Evolutionary conservation across 2,113 vertebrate species (phyloP).

Genomic region (Sylvilagus bachmani): DNA sequence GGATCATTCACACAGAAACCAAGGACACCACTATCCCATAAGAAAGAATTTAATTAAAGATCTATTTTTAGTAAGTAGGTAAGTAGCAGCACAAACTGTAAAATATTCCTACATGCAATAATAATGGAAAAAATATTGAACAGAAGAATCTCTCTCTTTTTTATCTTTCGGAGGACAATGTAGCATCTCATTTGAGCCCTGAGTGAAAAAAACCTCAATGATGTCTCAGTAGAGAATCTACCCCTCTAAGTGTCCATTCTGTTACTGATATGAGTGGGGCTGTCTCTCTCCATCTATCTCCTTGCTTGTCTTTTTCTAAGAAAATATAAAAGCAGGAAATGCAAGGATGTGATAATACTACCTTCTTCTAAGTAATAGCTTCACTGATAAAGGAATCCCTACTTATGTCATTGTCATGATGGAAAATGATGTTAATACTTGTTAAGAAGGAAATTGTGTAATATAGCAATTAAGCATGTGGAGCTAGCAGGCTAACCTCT

Average conservation of each 20-base stretch:
- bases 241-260: not conserved
- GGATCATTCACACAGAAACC: conserved; percentile 61
- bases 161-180: conserved; percentile 45
- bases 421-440: not conserved
- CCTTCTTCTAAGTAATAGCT: not conserved
- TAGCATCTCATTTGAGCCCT: not conserved
- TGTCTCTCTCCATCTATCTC: not conserved
- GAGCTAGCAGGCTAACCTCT: not conserved
- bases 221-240: not conserved
- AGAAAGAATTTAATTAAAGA: conserved; percentile 75
- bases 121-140: conserved; percentile 45
- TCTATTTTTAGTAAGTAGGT: conserved; percentile 75
- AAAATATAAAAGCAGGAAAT: not conserved
- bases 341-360: not conserved
- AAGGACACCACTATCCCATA: conserved; percentile 52
- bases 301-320: conserved; percentile 18
- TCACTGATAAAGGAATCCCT: not conserved
- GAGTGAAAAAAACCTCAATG: not conserved
- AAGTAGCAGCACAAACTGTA: conserved; percentile 52
- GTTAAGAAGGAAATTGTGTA: not conserved
- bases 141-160: not conserved
- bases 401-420: not conserved
- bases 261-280: not conserved
- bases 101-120: conserved; percentile 53
- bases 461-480: not conserved